A percentile compares a stretch with the other conserved stretches of the same genome.
Evolutionary conservation across 1,140 invertebrate species (phyloP).

Genomic region (Zaprionus taronus): DNA sequence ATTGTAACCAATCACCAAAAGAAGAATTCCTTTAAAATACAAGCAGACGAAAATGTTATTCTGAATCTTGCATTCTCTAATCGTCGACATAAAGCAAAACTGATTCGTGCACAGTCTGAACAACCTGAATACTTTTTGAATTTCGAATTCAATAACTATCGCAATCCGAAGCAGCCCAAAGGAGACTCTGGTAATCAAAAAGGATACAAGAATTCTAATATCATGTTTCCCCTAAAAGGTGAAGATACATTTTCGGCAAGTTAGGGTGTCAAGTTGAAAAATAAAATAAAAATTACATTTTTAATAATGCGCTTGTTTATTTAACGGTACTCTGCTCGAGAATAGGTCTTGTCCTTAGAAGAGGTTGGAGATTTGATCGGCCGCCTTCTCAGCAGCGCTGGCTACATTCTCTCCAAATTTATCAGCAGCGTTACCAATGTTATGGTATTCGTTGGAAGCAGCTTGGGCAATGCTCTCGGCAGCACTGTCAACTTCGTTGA

Average conservation of each 20-base stretch:
- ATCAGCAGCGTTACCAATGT: background rate
- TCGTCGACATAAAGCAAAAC: background rate
- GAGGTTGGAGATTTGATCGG: background rate
- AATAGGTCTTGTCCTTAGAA: background rate
- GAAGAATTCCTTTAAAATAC: constrained; percentile 40
- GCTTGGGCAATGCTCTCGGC: constrained; percentile 8
- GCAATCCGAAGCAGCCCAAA: constrained; percentile 4
- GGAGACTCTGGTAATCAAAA: background rate
- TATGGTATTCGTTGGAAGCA: background rate
- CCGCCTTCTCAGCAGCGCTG: constrained; percentile 9
- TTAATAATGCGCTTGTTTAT: background rate
- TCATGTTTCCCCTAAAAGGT: constrained; percentile 50
- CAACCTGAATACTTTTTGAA: constrained; percentile 35
- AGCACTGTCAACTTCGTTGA: background rate
- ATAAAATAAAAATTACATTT: background rate
- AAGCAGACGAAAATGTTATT: constrained; percentile 17
- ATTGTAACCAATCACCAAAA: background rate
- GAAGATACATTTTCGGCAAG: constrained; percentile 21
- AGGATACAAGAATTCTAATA: constrained; percentile 5
- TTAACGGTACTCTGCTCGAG: background rate
- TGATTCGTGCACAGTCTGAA: background rate
- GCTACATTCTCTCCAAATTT: constrained; percentile 9
- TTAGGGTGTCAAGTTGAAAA: background rate
- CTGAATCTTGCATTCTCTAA: constrained; percentile 26
- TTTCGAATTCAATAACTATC: constrained; percentile 43